phyloP scores from a whole-genome alignment of 2,888 invertebrate genomes.

The Megamerina dolium region DNA sequence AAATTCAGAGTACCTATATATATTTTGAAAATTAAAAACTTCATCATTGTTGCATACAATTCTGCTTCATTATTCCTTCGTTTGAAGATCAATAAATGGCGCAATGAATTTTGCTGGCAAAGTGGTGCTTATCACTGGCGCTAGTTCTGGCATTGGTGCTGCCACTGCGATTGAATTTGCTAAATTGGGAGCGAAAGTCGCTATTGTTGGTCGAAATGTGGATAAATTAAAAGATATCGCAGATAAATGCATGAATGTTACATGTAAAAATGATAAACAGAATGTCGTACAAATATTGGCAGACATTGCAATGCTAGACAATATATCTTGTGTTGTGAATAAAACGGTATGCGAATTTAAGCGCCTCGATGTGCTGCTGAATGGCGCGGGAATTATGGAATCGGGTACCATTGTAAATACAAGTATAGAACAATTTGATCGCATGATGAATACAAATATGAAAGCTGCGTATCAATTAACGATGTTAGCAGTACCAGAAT shows the following conservation, averaged over 20 bases:
- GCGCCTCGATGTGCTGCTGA: slow-evolving; percentile 72
- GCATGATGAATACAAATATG: slow-evolving; percentile 83
- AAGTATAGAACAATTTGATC: slow-evolving; percentile 78
- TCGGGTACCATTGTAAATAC: slow-evolving; percentile 80
- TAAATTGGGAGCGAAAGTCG: slow-evolving; percentile 58
- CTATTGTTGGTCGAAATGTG: slow-evolving; percentile 62
- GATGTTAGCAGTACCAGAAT: slow-evolving; percentile 78
- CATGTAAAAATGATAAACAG: not conserved
- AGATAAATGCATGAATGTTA: slow-evolving; percentile 50
- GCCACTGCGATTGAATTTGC: slow-evolving; percentile 63
- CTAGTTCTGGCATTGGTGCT: slow-evolving; percentile 70
- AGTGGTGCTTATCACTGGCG: slow-evolving; percentile 62
- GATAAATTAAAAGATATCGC: slow-evolving; percentile 61
- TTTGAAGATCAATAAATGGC: too few species aligned
- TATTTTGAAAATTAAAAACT: too few species aligned
- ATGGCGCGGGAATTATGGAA: slow-evolving; percentile 83
- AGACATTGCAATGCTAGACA: slow-evolving; percentile 66
- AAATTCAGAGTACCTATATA: too few species aligned
- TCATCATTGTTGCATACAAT: too few species aligned
- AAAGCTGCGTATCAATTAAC: slow-evolving; percentile 75
- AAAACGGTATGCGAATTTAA: slow-evolving; percentile 68
- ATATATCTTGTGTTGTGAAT: slow-evolving; percentile 66
- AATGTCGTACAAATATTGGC: slow-evolving; percentile 24
- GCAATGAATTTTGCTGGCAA: slow-evolving; percentile 56
- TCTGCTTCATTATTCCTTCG: too few species aligned